phyloP scores from a whole-genome alignment of 2,888 invertebrate genomes.

The Agrotis clavis region DNA sequence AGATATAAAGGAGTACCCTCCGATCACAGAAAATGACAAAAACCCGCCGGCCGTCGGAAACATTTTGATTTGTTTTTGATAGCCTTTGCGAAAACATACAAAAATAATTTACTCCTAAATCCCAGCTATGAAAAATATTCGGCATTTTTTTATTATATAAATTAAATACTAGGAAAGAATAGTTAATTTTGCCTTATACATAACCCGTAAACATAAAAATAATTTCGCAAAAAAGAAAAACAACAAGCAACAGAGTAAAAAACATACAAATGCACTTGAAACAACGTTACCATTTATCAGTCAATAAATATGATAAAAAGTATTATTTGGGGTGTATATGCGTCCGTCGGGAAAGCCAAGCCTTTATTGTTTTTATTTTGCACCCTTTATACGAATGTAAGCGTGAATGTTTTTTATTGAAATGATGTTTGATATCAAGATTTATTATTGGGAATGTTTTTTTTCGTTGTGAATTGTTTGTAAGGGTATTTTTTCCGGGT shows the following conservation, averaged over 20 bases:
- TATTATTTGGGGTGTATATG: slow-evolving; percentile 88
- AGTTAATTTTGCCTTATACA: neutral
- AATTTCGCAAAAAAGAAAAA: slow-evolving; percentile 55
- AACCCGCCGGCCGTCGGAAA: slow-evolving; percentile 5
- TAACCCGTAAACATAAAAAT: slow-evolving; percentile 37
- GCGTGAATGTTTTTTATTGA: slow-evolving; percentile 84
- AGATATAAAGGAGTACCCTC: neutral
- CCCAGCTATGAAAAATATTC: neutral
- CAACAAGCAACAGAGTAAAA: slow-evolving; percentile 61
- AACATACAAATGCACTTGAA: slow-evolving; percentile 88
- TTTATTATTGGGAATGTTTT: slow-evolving; percentile 81
- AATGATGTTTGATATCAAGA: slow-evolving; percentile 85
- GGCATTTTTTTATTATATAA: neutral
- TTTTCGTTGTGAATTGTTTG: slow-evolving; percentile 51
- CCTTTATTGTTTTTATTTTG: slow-evolving; percentile 89
- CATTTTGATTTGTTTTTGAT: no score
- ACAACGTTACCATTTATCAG: slow-evolving; percentile 86
- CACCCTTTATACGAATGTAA: slow-evolving; percentile 83
- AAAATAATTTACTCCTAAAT: neutral
- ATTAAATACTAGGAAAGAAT: neutral
- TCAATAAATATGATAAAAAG: slow-evolving; percentile 91
- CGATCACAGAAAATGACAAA: no score
- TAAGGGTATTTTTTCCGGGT: slow-evolving; percentile 14
- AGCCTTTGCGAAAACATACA: neutral
- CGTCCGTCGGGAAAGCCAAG: slow-evolving; percentile 80